Base-by-base conservation (phyloP, 2,113 vertebrate species). In the Bucco capensis region DNA sequence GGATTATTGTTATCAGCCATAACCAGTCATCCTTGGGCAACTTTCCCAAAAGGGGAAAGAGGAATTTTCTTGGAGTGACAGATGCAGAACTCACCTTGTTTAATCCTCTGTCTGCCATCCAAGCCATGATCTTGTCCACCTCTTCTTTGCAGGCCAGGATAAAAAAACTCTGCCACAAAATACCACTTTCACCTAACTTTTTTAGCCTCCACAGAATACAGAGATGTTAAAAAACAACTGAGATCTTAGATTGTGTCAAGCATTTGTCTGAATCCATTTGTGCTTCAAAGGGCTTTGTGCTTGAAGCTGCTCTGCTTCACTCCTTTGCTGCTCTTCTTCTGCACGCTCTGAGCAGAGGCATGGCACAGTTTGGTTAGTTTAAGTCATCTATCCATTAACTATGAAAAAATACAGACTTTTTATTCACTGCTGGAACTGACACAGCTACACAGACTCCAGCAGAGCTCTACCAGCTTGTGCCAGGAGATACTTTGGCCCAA, bases 1-100 rank as follows among this genome's bases (percentile, higher is more conserved):
- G 89, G 88, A 61, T 90, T 87, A 76, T 44, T 82, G 35, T 73
- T 95, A 92, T 96, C 81, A 92, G 54, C 72, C 78, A 72, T 56
- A 84, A 50, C 88, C 66, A 74, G 65, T 54, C 54, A 73, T 82
- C 42, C 83, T 85, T 79, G 86, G 47, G 62, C 92, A 82, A 86
- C 54, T 70, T 84, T 79, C 47, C 90, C 56, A 49, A 86, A 90
- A 79, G 62, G 57, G 64, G 44, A 76, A 89, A 82, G 35, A 30
- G 67, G 81, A 85, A 79, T 93, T 90, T 94, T 87, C 27, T 62
- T 44, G 93, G 92, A 95, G 35, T 83, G 88, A 93, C 81, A 89
- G 86, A 72, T 67, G 46, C 28, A 74, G 35, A 88, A 91, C 37
- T 66, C n/a, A n/a, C n/a, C n/a, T n/a, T n/a, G n/a, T 70, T 82